These are phyloP conservation scores for Pollenia labialis DNA, from an alignment of 2,888 invertebrate species.

Conservation along the genomic window DNA sequence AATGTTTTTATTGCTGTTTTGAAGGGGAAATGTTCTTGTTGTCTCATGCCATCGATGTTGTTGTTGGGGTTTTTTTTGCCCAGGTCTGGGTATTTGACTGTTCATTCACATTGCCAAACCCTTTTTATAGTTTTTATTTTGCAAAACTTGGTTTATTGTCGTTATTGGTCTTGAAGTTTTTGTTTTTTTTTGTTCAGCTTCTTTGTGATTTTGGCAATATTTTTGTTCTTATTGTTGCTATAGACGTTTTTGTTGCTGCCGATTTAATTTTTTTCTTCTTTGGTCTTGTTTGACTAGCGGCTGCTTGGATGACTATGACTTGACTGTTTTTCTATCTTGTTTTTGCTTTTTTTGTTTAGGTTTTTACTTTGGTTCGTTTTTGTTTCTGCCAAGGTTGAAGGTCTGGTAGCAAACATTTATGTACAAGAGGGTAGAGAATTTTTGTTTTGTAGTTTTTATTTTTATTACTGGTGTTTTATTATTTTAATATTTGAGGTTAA, in stretches of 20 bases:
- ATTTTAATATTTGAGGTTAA: conserved; percentile 64
- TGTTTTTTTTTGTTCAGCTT: conserved; percentile 1
- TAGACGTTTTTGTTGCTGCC: conserved; percentile 33
- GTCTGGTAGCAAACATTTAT: conserved; percentile 54
- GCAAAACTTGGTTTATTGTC: conserved; percentile 31
- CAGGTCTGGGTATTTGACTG: not conserved
- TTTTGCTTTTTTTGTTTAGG: conserved; percentile 19
- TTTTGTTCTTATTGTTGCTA: conserved; percentile 40
- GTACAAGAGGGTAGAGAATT: conserved; percentile 22
- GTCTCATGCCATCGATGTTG: conserved; percentile 27
- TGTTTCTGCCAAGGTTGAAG: conserved; percentile 59
- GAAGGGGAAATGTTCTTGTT: conserved; percentile 35
- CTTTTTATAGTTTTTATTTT: conserved; percentile 36
- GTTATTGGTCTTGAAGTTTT: conserved; percentile 49
- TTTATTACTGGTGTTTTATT: conserved; percentile 35
- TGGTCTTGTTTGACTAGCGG: conserved; percentile 34
- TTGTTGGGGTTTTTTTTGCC: not conserved
- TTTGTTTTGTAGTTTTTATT: conserved; percentile 23
- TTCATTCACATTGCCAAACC: conserved; percentile 44
- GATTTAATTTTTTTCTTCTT: not conserved
- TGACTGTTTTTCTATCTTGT: conserved; percentile 26
- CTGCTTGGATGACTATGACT: conserved; percentile 51
- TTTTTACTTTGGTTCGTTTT: conserved; percentile 54
- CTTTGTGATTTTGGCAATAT: conserved; percentile 25
- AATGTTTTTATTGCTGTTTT: conserved; percentile 23